Conservation (phyloP, 2,113 vertebrate genomes). For the Oreocharis arfaki region DNA sequence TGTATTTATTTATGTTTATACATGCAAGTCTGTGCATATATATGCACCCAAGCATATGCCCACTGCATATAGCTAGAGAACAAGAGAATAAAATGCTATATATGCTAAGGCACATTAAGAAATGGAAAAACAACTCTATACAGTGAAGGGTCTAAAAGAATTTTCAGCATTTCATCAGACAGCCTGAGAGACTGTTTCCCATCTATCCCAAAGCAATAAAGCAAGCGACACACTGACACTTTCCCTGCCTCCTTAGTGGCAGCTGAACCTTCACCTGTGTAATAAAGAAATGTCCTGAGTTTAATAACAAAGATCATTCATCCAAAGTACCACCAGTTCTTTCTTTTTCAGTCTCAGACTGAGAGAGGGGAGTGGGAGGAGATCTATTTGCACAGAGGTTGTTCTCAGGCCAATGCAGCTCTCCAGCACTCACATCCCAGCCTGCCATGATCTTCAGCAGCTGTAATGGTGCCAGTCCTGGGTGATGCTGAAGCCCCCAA, state of each 20-base stretch:
- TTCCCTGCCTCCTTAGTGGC: background rate
- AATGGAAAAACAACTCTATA: background rate
- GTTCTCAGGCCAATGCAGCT: background rate
- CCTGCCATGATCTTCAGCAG: background rate
- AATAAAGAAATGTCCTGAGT: background rate
- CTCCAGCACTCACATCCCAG: background rate
- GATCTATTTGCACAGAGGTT: background rate
- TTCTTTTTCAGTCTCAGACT: background rate
- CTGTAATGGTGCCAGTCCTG: background rate
- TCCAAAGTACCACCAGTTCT: background rate
- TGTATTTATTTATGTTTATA: background rate
- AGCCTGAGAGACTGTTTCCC: background rate
- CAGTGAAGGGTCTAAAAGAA: background rate
- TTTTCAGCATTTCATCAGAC: background rate
- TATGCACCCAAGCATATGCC: background rate
- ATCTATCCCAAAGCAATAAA: slow-evolving; percentile 15
- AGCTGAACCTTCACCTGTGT: background rate
- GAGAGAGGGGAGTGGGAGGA: background rate
- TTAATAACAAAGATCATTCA: background rate
- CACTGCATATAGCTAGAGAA: background rate
- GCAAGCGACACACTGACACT: background rate
- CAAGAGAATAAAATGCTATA: background rate
- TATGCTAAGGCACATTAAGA: background rate
- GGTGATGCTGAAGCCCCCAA: background rate
- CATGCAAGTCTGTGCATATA: background rate